Percentiles rank a stretch among this genome's conserved stretches.
These are phyloP conservation scores for Sclerodermus sp. DNA, from an alignment of 2,888 invertebrate genomes.

Conservation along the genomic window DNA sequence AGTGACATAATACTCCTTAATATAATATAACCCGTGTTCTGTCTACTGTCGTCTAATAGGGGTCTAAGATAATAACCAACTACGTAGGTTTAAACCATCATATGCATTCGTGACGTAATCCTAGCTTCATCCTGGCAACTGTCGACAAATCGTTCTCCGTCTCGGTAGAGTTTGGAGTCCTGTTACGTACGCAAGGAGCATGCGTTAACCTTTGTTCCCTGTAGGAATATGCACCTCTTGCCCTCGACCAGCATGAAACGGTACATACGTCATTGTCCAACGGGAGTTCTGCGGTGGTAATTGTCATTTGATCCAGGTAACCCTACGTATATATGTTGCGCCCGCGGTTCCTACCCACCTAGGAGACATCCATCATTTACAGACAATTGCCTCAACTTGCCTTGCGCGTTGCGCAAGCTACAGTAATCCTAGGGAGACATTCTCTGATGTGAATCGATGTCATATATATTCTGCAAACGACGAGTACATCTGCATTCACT, in stretches of 20 bases:
- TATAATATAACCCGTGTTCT: too few relatives aligned
- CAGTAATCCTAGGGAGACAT: constrained; percentile 33
- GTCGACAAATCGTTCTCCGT: too few relatives aligned
- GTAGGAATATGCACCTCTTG: constrained; percentile 33
- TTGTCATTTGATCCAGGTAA: constrained; percentile 51
- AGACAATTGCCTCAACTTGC: constrained; percentile 50
- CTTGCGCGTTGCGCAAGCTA: constrained; percentile 29
- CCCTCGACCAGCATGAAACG: constrained; percentile 29
- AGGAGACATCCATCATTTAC: constrained; percentile 50
- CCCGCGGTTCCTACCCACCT: constrained; percentile 26
- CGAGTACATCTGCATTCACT: too few relatives aligned
- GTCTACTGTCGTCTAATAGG: too few relatives aligned
- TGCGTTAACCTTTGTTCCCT: constrained; percentile 39
- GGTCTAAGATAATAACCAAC: too few relatives aligned
- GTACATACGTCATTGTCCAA: constrained; percentile 50
- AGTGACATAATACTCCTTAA: too few relatives aligned
- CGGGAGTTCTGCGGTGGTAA: constrained; percentile 45
- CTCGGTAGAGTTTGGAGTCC: constrained; percentile 3
- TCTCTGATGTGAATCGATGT: background rate
- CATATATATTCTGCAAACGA: too few relatives aligned
- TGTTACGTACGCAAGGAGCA: constrained; percentile 22
- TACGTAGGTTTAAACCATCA: too few relatives aligned
- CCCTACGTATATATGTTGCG: constrained; percentile 33
- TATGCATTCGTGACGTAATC: too few relatives aligned
- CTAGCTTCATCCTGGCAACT: too few relatives aligned